Percentiles rank a stretch among this genome's conserved stretches.
Evolutionary conservation across 2,888 invertebrate species (phyloP).

Genomic region (Tubulanus polymorphus): DNA sequence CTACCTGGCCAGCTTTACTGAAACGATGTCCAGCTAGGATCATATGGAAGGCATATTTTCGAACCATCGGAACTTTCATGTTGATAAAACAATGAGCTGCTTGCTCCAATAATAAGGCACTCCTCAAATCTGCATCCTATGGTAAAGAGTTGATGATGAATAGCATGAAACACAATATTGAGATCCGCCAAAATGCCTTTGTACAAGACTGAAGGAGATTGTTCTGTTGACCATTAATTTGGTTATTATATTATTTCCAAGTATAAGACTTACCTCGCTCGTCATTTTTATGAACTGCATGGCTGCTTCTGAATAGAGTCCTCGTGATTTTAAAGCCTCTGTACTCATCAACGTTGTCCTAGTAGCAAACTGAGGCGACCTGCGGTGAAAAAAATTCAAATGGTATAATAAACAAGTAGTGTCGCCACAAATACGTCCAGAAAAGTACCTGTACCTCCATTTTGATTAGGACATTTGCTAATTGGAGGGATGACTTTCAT

Average conservation of each 20-base stretch:
- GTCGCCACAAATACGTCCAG: no score
- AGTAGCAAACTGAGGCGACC: conserved; percentile 87
- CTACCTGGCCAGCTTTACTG: conserved; percentile 79
- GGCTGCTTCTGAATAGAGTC: conserved; percentile 86
- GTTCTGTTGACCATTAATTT: no score
- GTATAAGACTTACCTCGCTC: conserved; percentile 65
- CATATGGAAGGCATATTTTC: conserved; percentile 95
- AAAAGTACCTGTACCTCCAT: background rate
- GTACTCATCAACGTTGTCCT: conserved; percentile 84
- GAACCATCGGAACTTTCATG: conserved; percentile 67
- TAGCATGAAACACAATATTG: no score
- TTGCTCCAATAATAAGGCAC: conserved; percentile 89
- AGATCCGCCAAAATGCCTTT: no score
- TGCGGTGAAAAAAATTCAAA: no score
- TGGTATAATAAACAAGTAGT: no score
- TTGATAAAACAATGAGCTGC: conserved; percentile 87
- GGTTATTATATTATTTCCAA: no score
- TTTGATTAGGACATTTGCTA: background rate
- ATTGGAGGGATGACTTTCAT: no score
- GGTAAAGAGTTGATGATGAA: no score
- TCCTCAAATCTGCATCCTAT: conserved; percentile 89
- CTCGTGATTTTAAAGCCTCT: conserved; percentile 76
- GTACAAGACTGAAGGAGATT: no score
- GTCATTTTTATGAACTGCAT: conserved; percentile 92
- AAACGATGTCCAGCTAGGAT: conserved; percentile 94